These are phyloP conservation scores for Stenoptilia bipunctidactyla DNA, from an alignment of 2,888 invertebrate genomes.

Conservation along the genomic window DNA sequence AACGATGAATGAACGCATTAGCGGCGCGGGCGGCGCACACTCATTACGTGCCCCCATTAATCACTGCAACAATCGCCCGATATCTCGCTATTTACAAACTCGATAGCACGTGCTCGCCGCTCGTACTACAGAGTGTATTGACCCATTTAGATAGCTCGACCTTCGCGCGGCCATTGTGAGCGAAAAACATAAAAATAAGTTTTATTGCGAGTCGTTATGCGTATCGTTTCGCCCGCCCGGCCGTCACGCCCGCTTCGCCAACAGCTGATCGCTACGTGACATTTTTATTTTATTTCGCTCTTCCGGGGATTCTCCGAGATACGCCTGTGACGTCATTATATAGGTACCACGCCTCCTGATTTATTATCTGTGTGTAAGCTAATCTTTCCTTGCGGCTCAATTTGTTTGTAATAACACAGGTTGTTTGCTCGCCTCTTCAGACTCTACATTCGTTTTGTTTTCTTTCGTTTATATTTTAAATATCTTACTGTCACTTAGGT, in stretches of 20 bases:
- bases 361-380: conserved; percentile 41
- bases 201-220: conserved; percentile 70
- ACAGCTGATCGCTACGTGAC: conserved; percentile 72
- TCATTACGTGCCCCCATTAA: conserved; percentile 70
- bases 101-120: conserved; percentile 65
- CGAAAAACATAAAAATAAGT: conserved; percentile 72
- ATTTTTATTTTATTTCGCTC: conserved; percentile 68
- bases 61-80: conserved; percentile 72
- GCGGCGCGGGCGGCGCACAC: conserved; percentile 54
- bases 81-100: conserved; percentile 72
- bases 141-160: conserved; percentile 72
- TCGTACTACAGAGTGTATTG: conserved; percentile 71
- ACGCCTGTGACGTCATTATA: conserved; percentile 68
- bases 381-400: too few relatives aligned
- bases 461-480: too few relatives aligned
- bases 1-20: conserved; percentile 66
- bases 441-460: too few relatives aligned
- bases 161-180: conserved; percentile 72
- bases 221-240: too few relatives aligned
- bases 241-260: conserved; percentile 52
- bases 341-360: conserved; percentile 44
- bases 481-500: too few relatives aligned
- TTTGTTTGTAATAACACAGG: too few relatives aligned
- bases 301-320: conserved; percentile 69
- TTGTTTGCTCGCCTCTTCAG: too few relatives aligned